Base-by-base conservation (phyloP, 1,140 invertebrate species). In the Drosophila miranda region DNA sequence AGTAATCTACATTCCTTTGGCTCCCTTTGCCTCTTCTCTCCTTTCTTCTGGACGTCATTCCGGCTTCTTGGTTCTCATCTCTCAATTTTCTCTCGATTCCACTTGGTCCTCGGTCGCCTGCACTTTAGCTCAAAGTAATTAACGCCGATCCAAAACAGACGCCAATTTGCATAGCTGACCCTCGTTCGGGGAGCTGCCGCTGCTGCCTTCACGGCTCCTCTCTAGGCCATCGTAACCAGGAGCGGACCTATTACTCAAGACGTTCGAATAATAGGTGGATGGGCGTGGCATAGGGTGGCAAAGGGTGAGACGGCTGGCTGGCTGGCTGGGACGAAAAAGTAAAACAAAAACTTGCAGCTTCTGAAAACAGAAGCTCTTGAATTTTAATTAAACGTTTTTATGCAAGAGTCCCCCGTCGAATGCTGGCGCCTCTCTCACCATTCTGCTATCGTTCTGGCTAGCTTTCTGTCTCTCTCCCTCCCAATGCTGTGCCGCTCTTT, bases 331-430 rank as follows among this genome's bases (percentile, higher is more conserved):
- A 28, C 9, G 42, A 13, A 11, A 19, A 68, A 68, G 62, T 67
- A 68, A 68, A 68, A 63, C 45, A 58, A 69, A 71, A 81, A 75
- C 77, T 84, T 78, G 81, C 81, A 84, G 81, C 82, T 63, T 26
- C 51, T 50, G 74, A 63, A 83, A 84, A 84, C 81, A 81, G 86
- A 84, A 84, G 81, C 81, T 84, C 81, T 84, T 84, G 81, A 84
- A 84, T 84, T 84, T 84, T 84, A 84, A 84, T 84, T 84, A 84
- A 84, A 86, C 81, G 81, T 86, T 84, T 86, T 84, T 84, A 81
- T 84, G 81, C 81, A 81, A 84, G 81, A 74, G 69, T 77, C 82
- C 64, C 34, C 34, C 3, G 34, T 11, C 69, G 49, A 80, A 53
- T 61, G 63, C 53, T 30, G 46, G 23, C 23, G 26, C 56, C 67